Conservation (phyloP, 1,140 invertebrate species). For the Phocides pigmalion region DNA sequence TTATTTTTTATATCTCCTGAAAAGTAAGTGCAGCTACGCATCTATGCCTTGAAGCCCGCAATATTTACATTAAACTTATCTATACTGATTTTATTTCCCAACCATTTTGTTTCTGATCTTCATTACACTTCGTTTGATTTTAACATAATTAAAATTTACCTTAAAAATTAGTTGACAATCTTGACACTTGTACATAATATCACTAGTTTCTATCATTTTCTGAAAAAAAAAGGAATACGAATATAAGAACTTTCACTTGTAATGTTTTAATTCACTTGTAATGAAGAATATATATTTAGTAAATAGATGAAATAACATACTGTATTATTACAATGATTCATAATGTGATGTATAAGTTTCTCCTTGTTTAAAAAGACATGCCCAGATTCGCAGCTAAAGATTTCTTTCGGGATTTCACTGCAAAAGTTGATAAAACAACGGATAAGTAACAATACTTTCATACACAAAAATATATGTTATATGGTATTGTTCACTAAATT, state of each 20-base stretch:
- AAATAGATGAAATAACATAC: background rate
- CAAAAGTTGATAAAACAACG: slow-evolving; percentile 2
- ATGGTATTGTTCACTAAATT: background rate
- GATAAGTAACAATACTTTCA: background rate
- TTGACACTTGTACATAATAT: slow-evolving; percentile 48
- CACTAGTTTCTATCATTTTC: slow-evolving; percentile 10
- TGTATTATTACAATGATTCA: slow-evolving; percentile 5
- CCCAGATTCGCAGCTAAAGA: slow-evolving; percentile 44
- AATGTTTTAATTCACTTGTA: background rate
- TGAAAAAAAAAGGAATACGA: slow-evolving; percentile 22
- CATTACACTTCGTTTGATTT: background rate
- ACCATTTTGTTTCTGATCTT: too few species aligned
- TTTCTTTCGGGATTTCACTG: slow-evolving; percentile 32
- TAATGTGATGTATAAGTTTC: slow-evolving; percentile 39
- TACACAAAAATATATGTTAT: background rate
- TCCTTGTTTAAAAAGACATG: slow-evolving; percentile 37
- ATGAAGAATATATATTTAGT: slow-evolving; percentile 12
- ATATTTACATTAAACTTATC: too few species aligned
- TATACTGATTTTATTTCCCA: too few species aligned
- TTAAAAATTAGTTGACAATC: slow-evolving; percentile 46
- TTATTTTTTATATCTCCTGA: too few species aligned
- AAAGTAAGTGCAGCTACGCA: too few species aligned
- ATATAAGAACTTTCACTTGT: background rate
- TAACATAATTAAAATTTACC: slow-evolving; percentile 35
- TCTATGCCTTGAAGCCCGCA: too few species aligned